phyloP scores from a whole-genome alignment of 1,140 invertebrate genomes.

The Apocrypta bakeri region DNA sequence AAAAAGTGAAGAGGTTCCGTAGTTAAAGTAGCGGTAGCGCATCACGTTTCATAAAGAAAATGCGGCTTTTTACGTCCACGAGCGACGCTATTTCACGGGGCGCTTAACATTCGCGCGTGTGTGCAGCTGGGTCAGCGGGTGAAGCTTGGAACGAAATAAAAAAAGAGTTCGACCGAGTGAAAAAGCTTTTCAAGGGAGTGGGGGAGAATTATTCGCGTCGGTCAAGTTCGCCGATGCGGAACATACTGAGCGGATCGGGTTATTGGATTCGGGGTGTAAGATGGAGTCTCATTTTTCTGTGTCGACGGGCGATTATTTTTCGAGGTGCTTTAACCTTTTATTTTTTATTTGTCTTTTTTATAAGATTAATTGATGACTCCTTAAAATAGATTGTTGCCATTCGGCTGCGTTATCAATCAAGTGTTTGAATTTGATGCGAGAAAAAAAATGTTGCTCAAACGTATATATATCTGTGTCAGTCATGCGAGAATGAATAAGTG shows the following conservation, averaged over 20 bases:
- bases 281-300: neutral
- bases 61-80: constrained; percentile 24
- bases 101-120: constrained; percentile 44
- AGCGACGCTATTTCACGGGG: constrained; percentile 43
- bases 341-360: neutral
- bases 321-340: too few species aligned
- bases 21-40: constrained; percentile 4
- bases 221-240: constrained; percentile 5
- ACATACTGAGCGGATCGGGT: neutral
- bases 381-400: neutral
- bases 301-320: neutral
- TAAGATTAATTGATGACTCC: neutral
- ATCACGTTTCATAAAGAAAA: constrained; percentile 45
- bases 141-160: constrained; percentile 7
- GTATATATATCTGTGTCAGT: too few species aligned
- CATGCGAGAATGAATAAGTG: neutral
- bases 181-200: neutral
- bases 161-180: neutral
- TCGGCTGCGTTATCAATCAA: neutral
- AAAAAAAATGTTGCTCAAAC: neutral
- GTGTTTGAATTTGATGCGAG: neutral
- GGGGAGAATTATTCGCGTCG: constrained; percentile 1
- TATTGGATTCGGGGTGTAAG: neutral
- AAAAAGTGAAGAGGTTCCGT: neutral
- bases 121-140: constrained; percentile 45